phyloP scores from a whole-genome alignment of 2,113 vertebrate species.

The Carollia perspicillata region DNA sequence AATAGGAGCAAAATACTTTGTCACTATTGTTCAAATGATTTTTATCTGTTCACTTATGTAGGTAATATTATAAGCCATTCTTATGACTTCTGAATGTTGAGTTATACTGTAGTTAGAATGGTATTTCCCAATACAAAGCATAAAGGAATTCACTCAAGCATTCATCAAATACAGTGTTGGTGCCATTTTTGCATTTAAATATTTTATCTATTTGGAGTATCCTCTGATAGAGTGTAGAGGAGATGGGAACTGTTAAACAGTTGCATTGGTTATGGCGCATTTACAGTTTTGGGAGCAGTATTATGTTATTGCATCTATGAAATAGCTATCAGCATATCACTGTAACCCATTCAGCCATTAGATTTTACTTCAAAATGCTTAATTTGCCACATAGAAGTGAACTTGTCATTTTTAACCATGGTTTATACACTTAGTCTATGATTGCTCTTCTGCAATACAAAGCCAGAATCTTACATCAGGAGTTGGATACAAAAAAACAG shows the following conservation, averaged over 20 bases:
- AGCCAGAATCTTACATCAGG: not conserved
- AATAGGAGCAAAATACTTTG: not conserved
- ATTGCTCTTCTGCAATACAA: not conserved
- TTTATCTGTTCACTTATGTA: not conserved
- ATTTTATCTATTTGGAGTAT: not conserved
- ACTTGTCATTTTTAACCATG: not conserved
- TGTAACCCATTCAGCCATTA: not conserved
- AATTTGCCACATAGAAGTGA: not conserved
- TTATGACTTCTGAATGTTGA: not conserved
- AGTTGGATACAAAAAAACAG: not conserved
- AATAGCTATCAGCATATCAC: not conserved
- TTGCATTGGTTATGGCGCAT: not conserved
- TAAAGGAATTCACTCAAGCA: not conserved
- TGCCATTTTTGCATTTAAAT: not conserved
- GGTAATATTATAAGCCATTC: not conserved
- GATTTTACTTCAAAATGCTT: not conserved
- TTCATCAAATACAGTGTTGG: not conserved
- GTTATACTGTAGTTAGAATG: not conserved
- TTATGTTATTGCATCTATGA: not conserved
- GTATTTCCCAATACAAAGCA: not conserved
- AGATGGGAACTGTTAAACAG: not conserved
- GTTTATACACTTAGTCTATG: not conserved
- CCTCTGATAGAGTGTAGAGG: not conserved
- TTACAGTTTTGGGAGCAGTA: not conserved
- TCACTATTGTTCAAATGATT: not conserved